Evolutionary conservation across 2,888 invertebrate genomes (phyloP).

Genomic region (Eulithis testata): DNA sequence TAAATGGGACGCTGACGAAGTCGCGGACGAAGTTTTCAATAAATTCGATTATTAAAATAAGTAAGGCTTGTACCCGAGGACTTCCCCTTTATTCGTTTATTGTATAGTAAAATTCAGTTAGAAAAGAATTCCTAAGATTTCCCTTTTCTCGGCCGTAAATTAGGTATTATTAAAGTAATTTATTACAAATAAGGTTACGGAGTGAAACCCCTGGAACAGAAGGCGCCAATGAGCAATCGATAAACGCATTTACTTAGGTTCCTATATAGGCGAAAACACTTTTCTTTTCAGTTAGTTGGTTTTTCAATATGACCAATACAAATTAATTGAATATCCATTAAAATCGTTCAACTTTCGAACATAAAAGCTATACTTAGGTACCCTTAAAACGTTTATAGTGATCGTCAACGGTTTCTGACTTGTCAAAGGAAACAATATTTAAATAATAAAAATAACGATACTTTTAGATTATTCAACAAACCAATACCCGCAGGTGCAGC

Average conservation of each 20-base stretch:
- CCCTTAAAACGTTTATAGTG: too few relatives aligned
- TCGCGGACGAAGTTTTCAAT: conserved; percentile 1
- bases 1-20: too few relatives aligned
- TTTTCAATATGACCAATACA: not conserved
- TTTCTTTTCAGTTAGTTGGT: not conserved
- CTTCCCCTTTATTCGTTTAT: too few relatives aligned
- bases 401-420: too few relatives aligned
- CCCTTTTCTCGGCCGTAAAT: conserved; percentile 12
- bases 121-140: not conserved
- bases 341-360: too few relatives aligned
- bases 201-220: conserved; percentile 12
- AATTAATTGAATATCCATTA: too few relatives aligned
- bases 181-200: conserved; percentile 21
- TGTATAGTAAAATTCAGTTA: not conserved
- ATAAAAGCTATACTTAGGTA: too few relatives aligned
- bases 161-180: conserved; percentile 26
- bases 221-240: conserved; percentile 23
- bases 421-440: not conserved
- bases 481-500: conserved; percentile 86
- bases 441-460: not conserved
- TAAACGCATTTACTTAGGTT: conserved; percentile 5
- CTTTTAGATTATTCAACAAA: not conserved
- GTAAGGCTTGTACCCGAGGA: too few relatives aligned
- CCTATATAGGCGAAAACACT: conserved; percentile 14
- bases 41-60: not conserved